Percentiles rank a stretch among this genome's conserved stretches.
Conservation (phyloP, 2,797 vertebrate genomes). For the Syngnathus acus region DNA sequence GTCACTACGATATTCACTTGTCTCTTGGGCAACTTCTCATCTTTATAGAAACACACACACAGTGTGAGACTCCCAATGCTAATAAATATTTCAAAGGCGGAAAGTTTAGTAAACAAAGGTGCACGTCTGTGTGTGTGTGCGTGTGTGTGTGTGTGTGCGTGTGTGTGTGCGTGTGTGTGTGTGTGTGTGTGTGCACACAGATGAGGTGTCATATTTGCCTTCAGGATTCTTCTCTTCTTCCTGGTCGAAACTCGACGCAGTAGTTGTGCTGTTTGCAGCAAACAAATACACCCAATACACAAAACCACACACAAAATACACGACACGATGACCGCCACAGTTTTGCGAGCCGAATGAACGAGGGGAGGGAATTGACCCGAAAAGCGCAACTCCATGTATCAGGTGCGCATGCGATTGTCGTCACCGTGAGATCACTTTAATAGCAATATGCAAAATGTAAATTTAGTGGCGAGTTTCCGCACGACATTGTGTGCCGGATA, state of each 20-base stretch:
- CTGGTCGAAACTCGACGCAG: background rate
- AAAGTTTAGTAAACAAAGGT: conserved; percentile 72
- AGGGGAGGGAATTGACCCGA: background rate
- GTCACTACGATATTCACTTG: background rate
- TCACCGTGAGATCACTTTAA: background rate
- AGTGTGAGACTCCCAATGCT: conserved; percentile 31
- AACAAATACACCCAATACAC: background rate
- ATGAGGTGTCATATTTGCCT: conserved; percentile 7
- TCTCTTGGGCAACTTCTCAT: conserved; percentile 8
- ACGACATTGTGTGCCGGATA: background rate
- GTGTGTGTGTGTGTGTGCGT: conserved; percentile 7
- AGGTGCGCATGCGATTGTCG: background rate
- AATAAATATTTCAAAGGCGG: conserved; percentile 73
- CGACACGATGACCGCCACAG: background rate
- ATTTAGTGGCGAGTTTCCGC: background rate
- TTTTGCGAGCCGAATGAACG: background rate
- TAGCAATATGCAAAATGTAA: background rate
- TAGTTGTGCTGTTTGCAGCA: background rate
- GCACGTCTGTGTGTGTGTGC: conserved; percentile 13
- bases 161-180: conserved; percentile 12
- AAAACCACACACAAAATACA: background rate
- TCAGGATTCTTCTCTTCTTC: conserved; percentile 4
- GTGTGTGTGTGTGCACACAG: conserved; percentile 9
- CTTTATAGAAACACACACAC: conserved; percentile 22
- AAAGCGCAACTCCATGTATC: background rate